These are phyloP conservation scores for Atrina japonica DNA, from an alignment of 2,888 invertebrate genomes.

Conservation along the genomic window DNA sequence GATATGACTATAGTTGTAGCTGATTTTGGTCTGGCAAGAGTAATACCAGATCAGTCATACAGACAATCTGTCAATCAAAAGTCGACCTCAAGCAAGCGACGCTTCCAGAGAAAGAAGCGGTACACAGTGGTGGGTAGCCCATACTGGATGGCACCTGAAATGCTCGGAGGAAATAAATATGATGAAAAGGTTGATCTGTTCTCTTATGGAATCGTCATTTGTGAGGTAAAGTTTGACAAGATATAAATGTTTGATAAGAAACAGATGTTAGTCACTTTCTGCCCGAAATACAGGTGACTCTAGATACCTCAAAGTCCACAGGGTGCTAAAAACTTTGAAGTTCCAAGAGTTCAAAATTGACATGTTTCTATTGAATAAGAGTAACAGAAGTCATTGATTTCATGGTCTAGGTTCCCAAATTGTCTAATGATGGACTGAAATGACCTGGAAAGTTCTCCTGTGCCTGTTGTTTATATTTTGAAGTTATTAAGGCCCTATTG, in stretches of 20 bases:
- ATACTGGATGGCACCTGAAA: conserved; percentile 99
- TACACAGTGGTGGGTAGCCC: conserved; percentile 98
- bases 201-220: conserved; percentile 96
- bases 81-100: conserved; percentile 79
- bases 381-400: no score
- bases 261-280: neutral
- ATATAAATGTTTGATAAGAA: no score
- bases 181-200: conserved; percentile 98
- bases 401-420: no score
- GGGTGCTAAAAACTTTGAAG: no score
- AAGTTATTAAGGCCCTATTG: no score
- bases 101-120: conserved; percentile 89
- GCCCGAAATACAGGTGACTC: no score
- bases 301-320: no score
- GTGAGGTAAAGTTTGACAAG: conserved; percentile 86
- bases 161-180: conserved; percentile 98
- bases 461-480: no score
- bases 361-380: no score
- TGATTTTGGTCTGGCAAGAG: conserved; percentile 94
- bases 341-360: no score
- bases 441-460: no score
- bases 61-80: conserved; percentile 16
- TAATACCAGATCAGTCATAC: conserved; percentile 74
- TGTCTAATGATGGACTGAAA: no score
- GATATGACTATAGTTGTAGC: conserved; percentile 96